phyloP scores from a whole-genome alignment of 2,888 invertebrate species.

The Epistrophe grossulariae region DNA sequence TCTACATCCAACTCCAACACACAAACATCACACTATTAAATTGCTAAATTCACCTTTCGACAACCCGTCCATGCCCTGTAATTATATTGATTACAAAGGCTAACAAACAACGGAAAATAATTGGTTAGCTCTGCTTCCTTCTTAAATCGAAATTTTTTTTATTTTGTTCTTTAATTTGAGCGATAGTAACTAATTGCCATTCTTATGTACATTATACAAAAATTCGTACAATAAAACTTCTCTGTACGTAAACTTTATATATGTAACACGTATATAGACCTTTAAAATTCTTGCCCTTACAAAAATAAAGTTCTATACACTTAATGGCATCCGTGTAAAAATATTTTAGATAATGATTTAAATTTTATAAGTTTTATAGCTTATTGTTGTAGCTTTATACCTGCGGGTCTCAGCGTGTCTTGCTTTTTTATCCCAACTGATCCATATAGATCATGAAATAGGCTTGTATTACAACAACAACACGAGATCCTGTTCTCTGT shows the following conservation, averaged over 20 bases:
- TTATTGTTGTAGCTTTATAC: too few relatives aligned
- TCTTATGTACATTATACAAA: conserved; percentile 26
- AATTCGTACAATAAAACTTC: background rate
- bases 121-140: conserved; percentile 34
- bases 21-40: conserved; percentile 51
- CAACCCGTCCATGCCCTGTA: conserved; percentile 30
- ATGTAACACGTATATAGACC: background rate
- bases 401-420: too few relatives aligned
- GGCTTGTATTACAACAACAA: too few relatives aligned
- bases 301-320: too few relatives aligned
- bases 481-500: too few relatives aligned
- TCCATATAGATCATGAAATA: too few relatives aligned
- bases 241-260: conserved; percentile 1
- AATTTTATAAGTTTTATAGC: too few relatives aligned
- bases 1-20: conserved; percentile 26
- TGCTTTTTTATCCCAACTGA: too few relatives aligned
- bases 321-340: too few relatives aligned
- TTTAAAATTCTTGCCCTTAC: background rate
- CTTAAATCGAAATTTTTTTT: conserved; percentile 43
- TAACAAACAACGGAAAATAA: conserved; percentile 50
- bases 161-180: conserved; percentile 48
- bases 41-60: conserved; percentile 45
- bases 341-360: too few relatives aligned
- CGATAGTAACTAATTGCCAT: conserved; percentile 42
- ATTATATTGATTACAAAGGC: conserved; percentile 58